Evolutionary conservation across 53 echinoderm and acorn worm species (phyloP).

Genomic region (Crossaster papposus): DNA sequence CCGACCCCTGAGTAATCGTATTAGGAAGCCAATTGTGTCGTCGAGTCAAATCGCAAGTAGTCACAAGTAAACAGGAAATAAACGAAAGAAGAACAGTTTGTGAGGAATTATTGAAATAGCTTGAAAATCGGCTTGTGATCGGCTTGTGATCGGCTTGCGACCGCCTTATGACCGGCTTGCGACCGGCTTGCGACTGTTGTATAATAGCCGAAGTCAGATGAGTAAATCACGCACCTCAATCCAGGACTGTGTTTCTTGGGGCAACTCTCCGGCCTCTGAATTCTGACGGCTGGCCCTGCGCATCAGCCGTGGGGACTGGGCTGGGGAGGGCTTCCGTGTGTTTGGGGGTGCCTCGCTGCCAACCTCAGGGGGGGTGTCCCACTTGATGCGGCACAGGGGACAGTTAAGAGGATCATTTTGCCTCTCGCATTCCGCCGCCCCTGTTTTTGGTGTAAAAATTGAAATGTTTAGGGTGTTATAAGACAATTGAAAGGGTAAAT

Average conservation of each 20-base stretch:
- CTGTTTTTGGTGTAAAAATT: conserved; percentile 40
- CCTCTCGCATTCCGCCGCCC: conserved; percentile 89
- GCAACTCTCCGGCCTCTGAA: conserved; percentile 56
- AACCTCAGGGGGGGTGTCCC: conserved; percentile 65
- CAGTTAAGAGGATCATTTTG: conserved; percentile 83
- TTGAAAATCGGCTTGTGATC: no score
- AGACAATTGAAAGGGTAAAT: no score
- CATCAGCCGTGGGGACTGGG: conserved; percentile 38
- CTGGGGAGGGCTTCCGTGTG: conserved; percentile 60
- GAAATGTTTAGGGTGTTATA: background rate
- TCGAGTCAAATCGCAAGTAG: no score
- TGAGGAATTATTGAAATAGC: no score
- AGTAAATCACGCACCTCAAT: conserved; percentile 59
- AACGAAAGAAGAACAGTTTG: no score
- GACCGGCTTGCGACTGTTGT: no score
- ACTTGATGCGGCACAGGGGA: conserved; percentile 87
- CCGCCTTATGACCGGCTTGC: no score
- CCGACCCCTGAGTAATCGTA: no score
- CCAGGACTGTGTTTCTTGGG: conserved; percentile 73
- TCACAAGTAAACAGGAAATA: no score
- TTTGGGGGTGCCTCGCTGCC: conserved; percentile 58
- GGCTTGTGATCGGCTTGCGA: no score
- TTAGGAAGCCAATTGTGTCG: no score
- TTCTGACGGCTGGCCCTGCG: conserved; percentile 38
- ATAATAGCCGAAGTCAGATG: no score